Evolutionary conservation across 2,113 vertebrate genomes (phyloP), one percentile per base, ranked within the genome.

Genomic region (Ondatra zibethicus): DNA sequence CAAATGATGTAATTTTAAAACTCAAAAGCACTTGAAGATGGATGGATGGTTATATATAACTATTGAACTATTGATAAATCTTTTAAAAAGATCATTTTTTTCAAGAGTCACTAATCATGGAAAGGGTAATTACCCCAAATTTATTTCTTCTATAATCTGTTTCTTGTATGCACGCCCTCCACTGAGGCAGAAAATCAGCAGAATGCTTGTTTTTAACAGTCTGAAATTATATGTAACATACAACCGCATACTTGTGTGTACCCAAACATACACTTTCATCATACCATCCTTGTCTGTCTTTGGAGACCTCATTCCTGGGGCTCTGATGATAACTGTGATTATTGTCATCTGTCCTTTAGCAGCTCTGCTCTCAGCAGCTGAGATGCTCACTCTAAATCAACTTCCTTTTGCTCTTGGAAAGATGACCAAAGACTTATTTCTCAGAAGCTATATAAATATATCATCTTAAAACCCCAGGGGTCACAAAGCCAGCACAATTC

Each of bases 61-160:
- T 89, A 95, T 92, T 50, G 92, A 82, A 23, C 89, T 68, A 95
- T 5, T 93, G 78, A 92, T 39, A 93, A 81, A 66, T 97, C 94
- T 77, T 77, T 94, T 81, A 72, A 52, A 93, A 94, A 76, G 42
- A 93, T 4, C 23, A 86, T 89, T 93, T 90, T 93, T 27, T 92
- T 96, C 75, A 94, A 33, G 42, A 78, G 39, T 68, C 97, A 47
- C 29, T 96, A 33, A 66, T 85, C 84, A 95, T 19, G 78, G 23
- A 66, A 70, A 36, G 78, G 29, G 23, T 47, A 72, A 73, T 36
- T 27, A 80, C 2, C 42, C 42, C 17, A 58, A 19, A 61, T 91
- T 95, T 87, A 89, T 17, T 93, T 36, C n/a, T 88, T 94, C 55
- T 61, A 12, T 31, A 7, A 88, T 86, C 31, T 89, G 29, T 68